Conservation (phyloP, 2,113 vertebrate genomes). For the Oryzias javanicus region DNA sequence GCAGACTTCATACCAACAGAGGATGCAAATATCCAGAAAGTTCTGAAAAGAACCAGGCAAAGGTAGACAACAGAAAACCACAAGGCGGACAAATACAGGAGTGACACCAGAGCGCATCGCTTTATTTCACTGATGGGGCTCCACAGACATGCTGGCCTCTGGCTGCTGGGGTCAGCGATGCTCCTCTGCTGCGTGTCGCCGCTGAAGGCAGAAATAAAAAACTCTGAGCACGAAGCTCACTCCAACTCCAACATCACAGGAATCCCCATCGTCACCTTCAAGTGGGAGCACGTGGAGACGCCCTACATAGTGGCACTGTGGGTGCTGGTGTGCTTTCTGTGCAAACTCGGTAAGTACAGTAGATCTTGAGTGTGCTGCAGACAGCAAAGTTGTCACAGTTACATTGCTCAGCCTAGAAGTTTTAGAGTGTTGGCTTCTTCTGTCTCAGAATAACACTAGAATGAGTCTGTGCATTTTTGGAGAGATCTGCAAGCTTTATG, state of each 20-base stretch:
- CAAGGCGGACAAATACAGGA: slow-evolving; percentile 4
- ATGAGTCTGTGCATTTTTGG: no score
- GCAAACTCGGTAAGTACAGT: slow-evolving; percentile 84
- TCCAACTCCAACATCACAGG: slow-evolving; percentile 18
- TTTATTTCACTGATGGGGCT: slow-evolving; percentile 35
- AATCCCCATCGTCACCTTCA: slow-evolving; percentile 81
- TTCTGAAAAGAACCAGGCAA: slow-evolving; percentile 1
- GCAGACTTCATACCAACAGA: slow-evolving; percentile 14
- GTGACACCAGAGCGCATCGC: neutral
- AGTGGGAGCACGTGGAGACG: slow-evolving; percentile 85
- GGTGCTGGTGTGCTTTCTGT: slow-evolving; percentile 86
- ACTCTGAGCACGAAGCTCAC: neutral
- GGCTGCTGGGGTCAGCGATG: slow-evolving; percentile 42
- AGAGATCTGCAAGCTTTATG: no score
- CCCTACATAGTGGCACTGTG: slow-evolving; percentile 85
- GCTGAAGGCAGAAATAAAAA: slow-evolving; percentile 1
- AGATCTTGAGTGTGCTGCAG: neutral
- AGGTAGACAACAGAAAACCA: neutral
- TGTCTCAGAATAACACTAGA: no score
- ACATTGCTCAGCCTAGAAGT: neutral
- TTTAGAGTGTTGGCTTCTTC: neutral
- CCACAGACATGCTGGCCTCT: slow-evolving; percentile 1
- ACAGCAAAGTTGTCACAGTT: no score
- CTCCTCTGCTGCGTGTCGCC: slow-evolving; percentile 25
- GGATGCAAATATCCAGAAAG: slow-evolving; percentile 9